Evolutionary conservation across 2,888 invertebrate genomes (phyloP).

Genomic region (Torymus auratus): DNA sequence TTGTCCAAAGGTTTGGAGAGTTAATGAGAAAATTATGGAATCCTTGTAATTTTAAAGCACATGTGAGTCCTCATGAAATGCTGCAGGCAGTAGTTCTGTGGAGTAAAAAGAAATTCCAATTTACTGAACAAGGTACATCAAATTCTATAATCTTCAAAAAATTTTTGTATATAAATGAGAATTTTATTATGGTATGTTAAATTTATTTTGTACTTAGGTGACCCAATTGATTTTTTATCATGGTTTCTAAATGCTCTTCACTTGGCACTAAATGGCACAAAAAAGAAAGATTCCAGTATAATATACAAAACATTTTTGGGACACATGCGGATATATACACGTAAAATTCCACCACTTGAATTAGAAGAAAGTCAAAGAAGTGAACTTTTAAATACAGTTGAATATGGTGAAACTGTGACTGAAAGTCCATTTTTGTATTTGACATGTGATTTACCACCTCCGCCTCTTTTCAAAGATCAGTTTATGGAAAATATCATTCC

Average conservation of each 20-base stretch:
- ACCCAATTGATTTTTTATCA: conserved; percentile 97
- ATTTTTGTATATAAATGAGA: too few species aligned
- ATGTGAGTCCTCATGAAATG: conserved; percentile 99
- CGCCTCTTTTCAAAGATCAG: conserved; percentile 98
- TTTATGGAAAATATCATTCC: conserved; percentile 99
- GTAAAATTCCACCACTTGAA: conserved; percentile 95
- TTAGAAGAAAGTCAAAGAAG: conserved; percentile 92
- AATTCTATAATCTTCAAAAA: not conserved
- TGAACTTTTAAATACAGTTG: conserved; percentile 86
- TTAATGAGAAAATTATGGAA: conserved; percentile 99
- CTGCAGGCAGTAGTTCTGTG: conserved; percentile 97
- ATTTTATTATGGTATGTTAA: too few species aligned
- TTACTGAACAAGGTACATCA: conserved; percentile 93
- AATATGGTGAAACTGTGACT: conserved; percentile 91
- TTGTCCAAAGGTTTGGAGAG: conserved; percentile 96
- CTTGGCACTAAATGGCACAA: conserved; percentile 94
- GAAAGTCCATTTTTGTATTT: conserved; percentile 97
- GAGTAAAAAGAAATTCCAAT: conserved; percentile 98
- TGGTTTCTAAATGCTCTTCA: conserved; percentile 99
- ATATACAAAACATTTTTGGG: conserved; percentile 97
- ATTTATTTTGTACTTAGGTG: conserved; percentile 80
- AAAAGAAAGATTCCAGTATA: conserved; percentile 91
- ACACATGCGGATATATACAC: conserved; percentile 91
- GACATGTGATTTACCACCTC: conserved; percentile 98
- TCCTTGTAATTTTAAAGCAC: conserved; percentile 98